Base-by-base conservation (phyloP, 1,140 invertebrate species). In the Neotoxoptera formosana region DNA sequence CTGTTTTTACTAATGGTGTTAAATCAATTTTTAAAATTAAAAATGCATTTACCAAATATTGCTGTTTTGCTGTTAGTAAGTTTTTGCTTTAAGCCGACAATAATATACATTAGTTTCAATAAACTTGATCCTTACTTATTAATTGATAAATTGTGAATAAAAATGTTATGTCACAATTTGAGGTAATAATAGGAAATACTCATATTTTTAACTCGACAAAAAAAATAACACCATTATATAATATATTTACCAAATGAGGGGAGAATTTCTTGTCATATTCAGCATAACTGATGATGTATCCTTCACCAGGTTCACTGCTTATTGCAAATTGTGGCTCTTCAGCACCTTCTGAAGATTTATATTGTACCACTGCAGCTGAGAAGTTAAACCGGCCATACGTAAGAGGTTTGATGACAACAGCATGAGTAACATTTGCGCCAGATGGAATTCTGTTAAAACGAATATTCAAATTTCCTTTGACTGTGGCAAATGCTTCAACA, bases 241-340 rank as follows among this genome's bases (percentile, higher is more conserved):
- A 92, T 48, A 86, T 45, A 53, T 95, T 96, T 96, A 97, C 97
- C 95, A 98, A 97, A 96, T 99, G 99, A 56, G 98, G 99, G 92
- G 99, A 99, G 96, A 99, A 99, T 95, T 98, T 98, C 95, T 99
- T 98, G 95, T 99, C 98, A 95, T 98, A 99, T 95, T 99, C 99
- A 95, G 97, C 97, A 96, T 98, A 98, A 41, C 98, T 97, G 94
- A 99, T 98, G 95, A 99, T 99, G 88, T 97, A 97, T 94, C 98
- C 99, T 96, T 99, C 98, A 94, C 99, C 99, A 93, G 99, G 99
- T 94, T 99, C 98, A 95, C 98, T 99, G 95, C 98, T 99, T 94
- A 98, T 97, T 41, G 98, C 97, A 95, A 97, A 96, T 96, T 99
- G 97, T 53, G 97, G 95, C 96, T 97, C 96, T 94, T 96, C 95